Evolutionary conservation across 2,113 vertebrate genomes (phyloP), one percentile per base, ranked within the genome.

Genomic region (Oncorhynchus nerka): DNA sequence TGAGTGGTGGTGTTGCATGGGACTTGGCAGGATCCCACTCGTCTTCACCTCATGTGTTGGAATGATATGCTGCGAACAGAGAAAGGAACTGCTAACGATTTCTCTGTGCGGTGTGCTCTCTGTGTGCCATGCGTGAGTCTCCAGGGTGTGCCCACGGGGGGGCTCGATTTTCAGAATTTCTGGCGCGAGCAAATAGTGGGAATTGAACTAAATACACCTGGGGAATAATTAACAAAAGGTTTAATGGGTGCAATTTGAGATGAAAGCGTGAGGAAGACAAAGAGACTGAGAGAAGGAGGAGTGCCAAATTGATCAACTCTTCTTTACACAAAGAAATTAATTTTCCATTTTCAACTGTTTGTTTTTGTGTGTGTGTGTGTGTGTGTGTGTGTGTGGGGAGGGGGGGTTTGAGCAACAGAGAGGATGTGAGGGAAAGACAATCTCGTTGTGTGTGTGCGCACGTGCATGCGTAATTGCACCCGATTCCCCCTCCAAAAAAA

Each of bases 281-380:
- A 81, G 74, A 1, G 39, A 61, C n/a, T 13, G 4, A 70, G 19
- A n/a, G 24, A 3, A 30, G 15, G 19, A 24, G 13, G 20, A 45
- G 26, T 32, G 74, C 26, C 2, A 68, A 32, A 55, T 12, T 9
- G 16, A 71, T 78, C 30, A 73, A 24, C 28, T 68, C 32, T 19
- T 66, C 22, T 15, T 28, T 16, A 66, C 64, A 30, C 64, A 28
- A 26, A 66, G 66, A 65, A 76, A 76, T 82, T 71, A 19, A 74
- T 73, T 71, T 75, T 71, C 68, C 75, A 3, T 19, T 76, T 71
- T 69, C 51, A 22, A 3, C 73, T 78, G 73, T 70, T 64, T 48
- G 49, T 77, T 68, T 45, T 68, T 57, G 73, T 75, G 80, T 76
- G 26, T 74, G 30, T 75, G 75, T 68, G 75, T 62, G 5, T 26